Conservation (phyloP, 2,113 vertebrate species). For the Gallinago media region DNA sequence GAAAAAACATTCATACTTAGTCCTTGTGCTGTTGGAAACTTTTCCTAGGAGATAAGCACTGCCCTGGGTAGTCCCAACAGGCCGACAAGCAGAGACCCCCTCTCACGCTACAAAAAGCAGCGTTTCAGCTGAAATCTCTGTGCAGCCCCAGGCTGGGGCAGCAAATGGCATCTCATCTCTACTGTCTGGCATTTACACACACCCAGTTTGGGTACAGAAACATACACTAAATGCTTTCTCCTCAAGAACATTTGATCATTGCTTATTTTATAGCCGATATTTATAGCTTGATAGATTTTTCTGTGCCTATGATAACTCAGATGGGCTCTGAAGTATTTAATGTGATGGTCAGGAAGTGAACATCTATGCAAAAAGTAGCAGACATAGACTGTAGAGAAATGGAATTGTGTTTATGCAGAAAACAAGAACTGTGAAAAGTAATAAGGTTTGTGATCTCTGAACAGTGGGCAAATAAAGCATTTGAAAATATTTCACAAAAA, state of each 20-base stretch:
- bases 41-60: background rate
- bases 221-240: background rate
- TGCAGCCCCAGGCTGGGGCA: background rate
- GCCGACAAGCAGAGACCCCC: background rate
- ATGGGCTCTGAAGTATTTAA: background rate
- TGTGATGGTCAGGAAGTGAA: background rate
- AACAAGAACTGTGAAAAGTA: background rate
- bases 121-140: background rate
- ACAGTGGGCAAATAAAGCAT: background rate
- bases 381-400: background rate
- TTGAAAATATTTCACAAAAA: background rate
- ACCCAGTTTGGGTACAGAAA: background rate
- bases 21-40: background rate
- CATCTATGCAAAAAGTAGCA: background rate
- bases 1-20: background rate
- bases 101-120: background rate
- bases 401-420: background rate
- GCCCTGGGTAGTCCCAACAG: accelerated
- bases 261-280: background rate
- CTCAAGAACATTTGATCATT: background rate
- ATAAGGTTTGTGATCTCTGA: background rate
- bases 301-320: background rate
- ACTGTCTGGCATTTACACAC: background rate
- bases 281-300: background rate
- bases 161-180: accelerated